Evolutionary conservation across 2,113 vertebrate species (phyloP).

Genomic region (Sardina pilchardus): DNA sequence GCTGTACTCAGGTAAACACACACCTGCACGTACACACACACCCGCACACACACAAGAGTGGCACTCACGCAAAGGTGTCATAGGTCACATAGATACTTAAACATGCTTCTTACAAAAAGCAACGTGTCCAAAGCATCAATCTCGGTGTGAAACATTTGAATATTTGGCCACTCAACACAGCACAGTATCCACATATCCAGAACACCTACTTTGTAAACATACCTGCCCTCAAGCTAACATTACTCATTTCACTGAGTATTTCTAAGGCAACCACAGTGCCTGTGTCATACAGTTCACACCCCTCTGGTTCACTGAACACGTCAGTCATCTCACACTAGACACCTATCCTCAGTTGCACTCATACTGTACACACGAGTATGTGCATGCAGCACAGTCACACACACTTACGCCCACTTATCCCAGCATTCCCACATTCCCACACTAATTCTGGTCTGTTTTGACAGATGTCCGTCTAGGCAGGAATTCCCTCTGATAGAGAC

Average conservation of each 20-base stretch:
- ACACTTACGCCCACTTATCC: neutral
- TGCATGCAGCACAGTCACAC: neutral
- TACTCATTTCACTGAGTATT: neutral
- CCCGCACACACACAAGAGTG: neutral
- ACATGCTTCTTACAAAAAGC: neutral
- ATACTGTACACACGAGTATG: neutral
- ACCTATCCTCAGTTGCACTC: neutral
- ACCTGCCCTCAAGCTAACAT: neutral
- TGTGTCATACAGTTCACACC: neutral
- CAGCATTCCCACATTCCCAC: neutral
- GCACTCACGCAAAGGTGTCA: no score
- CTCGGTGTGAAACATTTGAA: neutral
- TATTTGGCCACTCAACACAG: neutral
- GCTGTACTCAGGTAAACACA: constrained; percentile 74
- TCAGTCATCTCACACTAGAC: neutral
- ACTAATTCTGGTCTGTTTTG: constrained; percentile 29
- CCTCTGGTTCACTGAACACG: neutral
- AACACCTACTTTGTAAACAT: constrained; percentile 1
- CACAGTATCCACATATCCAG: neutral
- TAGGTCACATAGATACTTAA: neutral
- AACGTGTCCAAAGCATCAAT: neutral
- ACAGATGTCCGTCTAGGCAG: constrained; percentile 83
- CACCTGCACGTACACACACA: neutral
- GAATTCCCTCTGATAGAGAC: constrained; percentile 90
- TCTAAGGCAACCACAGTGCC: neutral